Evolutionary conservation across 2,113 vertebrate genomes (phyloP), one percentile per base, ranked within the genome.

Genomic region (Phaetusa simplex): DNA sequence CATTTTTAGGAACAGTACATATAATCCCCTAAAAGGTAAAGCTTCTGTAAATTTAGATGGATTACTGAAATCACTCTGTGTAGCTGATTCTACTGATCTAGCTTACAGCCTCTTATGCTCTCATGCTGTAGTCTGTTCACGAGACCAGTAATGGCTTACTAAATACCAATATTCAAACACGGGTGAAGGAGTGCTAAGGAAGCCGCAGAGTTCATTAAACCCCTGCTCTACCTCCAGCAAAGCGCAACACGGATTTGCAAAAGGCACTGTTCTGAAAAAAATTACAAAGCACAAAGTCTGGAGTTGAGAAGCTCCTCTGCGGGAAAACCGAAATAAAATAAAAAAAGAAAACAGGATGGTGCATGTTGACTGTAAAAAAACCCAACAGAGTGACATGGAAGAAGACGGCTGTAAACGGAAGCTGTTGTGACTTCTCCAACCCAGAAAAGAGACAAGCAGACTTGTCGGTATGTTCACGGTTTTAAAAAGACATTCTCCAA

Each of bases 1-100:
- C 32, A 53, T 40, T 79, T 92, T 95, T 76, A 86, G 86, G 64
- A 93, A 67, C 27, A 50, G 13, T 43, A 47, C 26, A 61, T 14
- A 64, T 58, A 87, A 93, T 79, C n/a, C 86, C 73, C 65, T 94
- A 71, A 87, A 92, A 88, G 56, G 94, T 69, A 91, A 95, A 94
- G 77, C 58, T 89, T 53, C 77, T 82, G 36, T 70, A 84, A 76
- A 87, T 52, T 52, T 52, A 29, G 40, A 84, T 30, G 43, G 77
- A 61, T 89, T 91, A 88, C 56, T 86, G 40, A 81, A 86, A 92
- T 82, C 34, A 64, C 16, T 36, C 69, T 30, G 43, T 70, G 38
- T 52, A 65, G 74, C 58, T 76, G 59, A 86, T 76, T 88, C 30
- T 38, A 61, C 30, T 61, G 43, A 86, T 59, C 43, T 55, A 42